Percentiles rank a stretch among this genome's conserved stretches.
phyloP scores from a whole-genome alignment of 92 coral and sea anemone genomes.

The Micromussa lordhowensis region DNA sequence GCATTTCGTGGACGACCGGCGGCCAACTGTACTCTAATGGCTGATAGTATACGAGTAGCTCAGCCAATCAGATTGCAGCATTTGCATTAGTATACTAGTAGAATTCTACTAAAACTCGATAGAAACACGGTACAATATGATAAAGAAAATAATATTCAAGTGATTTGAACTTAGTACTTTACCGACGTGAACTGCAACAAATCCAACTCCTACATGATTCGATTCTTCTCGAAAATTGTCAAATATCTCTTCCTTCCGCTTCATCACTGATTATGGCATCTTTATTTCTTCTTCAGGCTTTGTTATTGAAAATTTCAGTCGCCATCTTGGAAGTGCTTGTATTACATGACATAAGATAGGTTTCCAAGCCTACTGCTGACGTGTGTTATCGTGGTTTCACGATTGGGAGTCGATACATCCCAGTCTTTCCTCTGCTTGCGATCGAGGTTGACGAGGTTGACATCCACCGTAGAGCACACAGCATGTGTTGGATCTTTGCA shows the following conservation, averaged over 20 bases:
- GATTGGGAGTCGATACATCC: not conserved
- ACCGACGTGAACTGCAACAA: conserved; percentile 91
- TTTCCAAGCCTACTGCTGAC: not conserved
- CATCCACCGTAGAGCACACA: no score
- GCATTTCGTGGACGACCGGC: no score
- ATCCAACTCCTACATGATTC: conserved; percentile 45
- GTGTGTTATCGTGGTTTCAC: not conserved
- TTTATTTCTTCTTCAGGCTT: not conserved
- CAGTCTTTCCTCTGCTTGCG: no score
- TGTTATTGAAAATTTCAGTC: not conserved
- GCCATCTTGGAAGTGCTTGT: not conserved
- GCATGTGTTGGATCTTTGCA: not conserved
- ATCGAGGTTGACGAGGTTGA: no score
- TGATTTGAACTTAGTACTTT: not conserved
- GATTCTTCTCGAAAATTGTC: not conserved
- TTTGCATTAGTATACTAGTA: no score
- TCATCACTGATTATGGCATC: not conserved
- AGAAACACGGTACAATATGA: no score
- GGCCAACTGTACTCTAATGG: no score
- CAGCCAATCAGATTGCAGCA: no score
- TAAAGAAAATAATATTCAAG: no score
- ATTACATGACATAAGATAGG: not conserved
- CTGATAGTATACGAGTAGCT: no score
- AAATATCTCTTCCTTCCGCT: not conserved
- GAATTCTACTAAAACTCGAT: no score